Base-by-base conservation (phyloP, 2,797 vertebrate genomes). In the Orientallactaga sibirica region DNA sequence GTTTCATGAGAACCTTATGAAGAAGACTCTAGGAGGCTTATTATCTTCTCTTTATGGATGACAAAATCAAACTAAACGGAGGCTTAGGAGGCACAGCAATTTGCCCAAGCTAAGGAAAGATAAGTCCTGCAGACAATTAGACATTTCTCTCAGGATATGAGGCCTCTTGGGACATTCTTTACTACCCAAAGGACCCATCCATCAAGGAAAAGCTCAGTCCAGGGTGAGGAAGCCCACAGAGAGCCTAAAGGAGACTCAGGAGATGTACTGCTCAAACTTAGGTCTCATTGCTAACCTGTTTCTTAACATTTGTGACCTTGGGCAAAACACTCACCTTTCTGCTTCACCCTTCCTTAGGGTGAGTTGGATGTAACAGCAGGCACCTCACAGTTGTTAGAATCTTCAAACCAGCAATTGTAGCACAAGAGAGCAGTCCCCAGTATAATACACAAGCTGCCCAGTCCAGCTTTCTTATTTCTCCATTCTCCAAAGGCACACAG, bases 341-440 rank as follows among this genome's bases (percentile, higher is more conserved):
- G 41, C 67, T 61, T 55, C 41, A 73, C 43, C 5, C n/a, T 82
- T 73, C 15, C 20, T 22, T 3, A 41, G 12, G 29, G 16, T 22
- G 33, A 67, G 67, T 48, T 9, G 43, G 67, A 16, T 20, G 58
- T 6, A n/a, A 7, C 0, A 55, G 48, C 37, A 68, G 0, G 1
- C 79, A 29, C 11, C 24, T 74, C 24, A 3, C 1, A 1, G 12
- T 10, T 20, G 14, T 12, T 41, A 18, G 3, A 67, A 66, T 19
- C n/a, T 12, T 37, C 0, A 0, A 89, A 64, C 33, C 66, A 19
- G 11, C 1, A 0, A 8, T 4, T 71, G 29, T 0, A 61, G 52
- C 1, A 15, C 24, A 2, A 0, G 9, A 66, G 11, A 15, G 58
- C 2, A 3, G 76, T 9, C 7, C 19, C 4, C 1, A 10, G 52